A percentile compares a stretch with the other conserved stretches of the same genome.
Conservation (phyloP, 2,888 invertebrate genomes). For the Aromia moschata region DNA sequence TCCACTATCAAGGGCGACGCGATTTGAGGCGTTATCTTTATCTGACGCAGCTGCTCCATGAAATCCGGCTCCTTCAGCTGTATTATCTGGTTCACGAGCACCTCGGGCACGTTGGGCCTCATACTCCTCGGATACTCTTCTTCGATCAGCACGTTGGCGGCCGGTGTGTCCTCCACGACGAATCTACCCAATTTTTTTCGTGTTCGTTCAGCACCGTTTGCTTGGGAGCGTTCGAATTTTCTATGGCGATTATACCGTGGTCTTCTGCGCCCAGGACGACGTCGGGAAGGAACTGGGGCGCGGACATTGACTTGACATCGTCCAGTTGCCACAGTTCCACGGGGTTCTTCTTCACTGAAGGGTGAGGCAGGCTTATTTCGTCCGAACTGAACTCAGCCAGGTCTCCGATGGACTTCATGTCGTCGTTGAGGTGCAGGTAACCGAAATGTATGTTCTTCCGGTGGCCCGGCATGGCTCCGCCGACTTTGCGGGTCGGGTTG, state of each 20-base stretch:
- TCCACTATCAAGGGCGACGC: neutral
- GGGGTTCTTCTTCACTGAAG: neutral
- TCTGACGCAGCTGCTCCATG: constrained; percentile 7
- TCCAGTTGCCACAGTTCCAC: constrained; percentile 32
- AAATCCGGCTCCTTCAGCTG: constrained; percentile 9
- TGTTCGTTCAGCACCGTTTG: constrained; percentile 22
- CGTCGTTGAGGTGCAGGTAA: constrained; percentile 26
- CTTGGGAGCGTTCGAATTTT: constrained; percentile 5
- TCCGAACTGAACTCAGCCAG: constrained; percentile 33
- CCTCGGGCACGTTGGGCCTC: constrained; percentile 3
- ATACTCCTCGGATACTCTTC: constrained; percentile 13
- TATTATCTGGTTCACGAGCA: constrained; percentile 5
- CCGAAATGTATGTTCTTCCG: constrained; percentile 32
- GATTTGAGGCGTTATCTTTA: constrained; percentile 1
- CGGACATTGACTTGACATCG: constrained; percentile 25
- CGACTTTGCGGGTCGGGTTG: neutral
- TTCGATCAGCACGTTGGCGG: constrained; percentile 32
- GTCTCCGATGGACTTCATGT: constrained; percentile 30
- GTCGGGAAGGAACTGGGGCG: constrained; percentile 36
- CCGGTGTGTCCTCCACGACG: constrained; percentile 30
- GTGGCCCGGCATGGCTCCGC: neutral
- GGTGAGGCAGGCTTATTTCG: constrained; percentile 28
- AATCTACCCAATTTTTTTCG: constrained; percentile 36
- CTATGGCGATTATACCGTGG: neutral
- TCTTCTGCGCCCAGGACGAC: constrained; percentile 28